These are phyloP conservation scores for Silurus lanzhouensis DNA, from an alignment of 2,797 vertebrate species.

Conservation along the genomic window DNA sequence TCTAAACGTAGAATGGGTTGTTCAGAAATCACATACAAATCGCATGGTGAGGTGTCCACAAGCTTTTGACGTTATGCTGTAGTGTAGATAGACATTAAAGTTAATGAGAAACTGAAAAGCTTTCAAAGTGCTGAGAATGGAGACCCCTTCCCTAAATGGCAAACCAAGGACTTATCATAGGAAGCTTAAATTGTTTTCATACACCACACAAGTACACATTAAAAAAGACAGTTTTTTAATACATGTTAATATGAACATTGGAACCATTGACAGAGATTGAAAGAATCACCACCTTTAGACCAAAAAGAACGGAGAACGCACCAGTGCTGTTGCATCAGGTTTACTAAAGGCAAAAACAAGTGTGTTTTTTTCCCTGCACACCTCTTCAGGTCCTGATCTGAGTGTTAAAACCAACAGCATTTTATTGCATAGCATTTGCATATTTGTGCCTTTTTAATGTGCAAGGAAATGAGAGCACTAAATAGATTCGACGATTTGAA, in stretches of 20 bases:
- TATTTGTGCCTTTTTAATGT: slow-evolving; percentile 4
- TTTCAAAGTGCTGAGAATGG: background rate
- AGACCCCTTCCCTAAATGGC: background rate
- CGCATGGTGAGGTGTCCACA: too few species aligned
- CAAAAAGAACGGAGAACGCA: background rate
- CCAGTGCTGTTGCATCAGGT: background rate
- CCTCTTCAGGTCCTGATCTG: background rate
- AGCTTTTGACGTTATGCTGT: too few species aligned
- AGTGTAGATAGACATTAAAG: too few species aligned
- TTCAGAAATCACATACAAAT: too few species aligned
- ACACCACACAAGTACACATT: background rate
- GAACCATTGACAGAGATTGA: background rate
- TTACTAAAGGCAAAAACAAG: background rate
- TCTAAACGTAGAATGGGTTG: too few species aligned
- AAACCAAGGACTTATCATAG: background rate
- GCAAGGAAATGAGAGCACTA: background rate
- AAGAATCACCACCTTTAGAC: background rate
- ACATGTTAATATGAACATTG: background rate
- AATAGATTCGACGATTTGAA: slow-evolving; percentile 11
- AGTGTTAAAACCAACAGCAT: background rate
- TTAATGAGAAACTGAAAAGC: background rate
- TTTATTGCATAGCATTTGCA: background rate
- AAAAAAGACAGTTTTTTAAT: too few species aligned
- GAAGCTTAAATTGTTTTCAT: too few species aligned
- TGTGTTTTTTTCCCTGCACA: background rate